A percentile compares a stretch with the other conserved stretches of the same genome.
These are phyloP conservation scores for Mustela lutreola DNA, from an alignment of 2,113 vertebrate species.

Conservation along the genomic window DNA sequence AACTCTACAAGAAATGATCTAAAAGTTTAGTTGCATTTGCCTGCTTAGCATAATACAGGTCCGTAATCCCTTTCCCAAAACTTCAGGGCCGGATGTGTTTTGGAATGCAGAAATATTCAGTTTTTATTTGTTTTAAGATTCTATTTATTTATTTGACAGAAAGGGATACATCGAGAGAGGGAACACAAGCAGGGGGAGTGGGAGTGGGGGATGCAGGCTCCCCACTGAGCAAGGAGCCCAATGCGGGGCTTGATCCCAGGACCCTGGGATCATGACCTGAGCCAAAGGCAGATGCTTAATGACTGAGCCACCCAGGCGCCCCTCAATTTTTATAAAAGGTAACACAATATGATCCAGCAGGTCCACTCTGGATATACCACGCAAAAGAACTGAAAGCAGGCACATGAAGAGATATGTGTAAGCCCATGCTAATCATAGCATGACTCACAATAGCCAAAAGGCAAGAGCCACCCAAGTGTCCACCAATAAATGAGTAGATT, in stretches of 20 bases:
- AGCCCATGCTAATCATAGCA: neutral
- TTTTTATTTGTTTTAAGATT: neutral
- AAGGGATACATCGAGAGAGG: too few species aligned
- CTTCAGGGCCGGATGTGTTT: neutral
- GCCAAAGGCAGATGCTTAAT: too few species aligned
- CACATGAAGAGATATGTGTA: neutral
- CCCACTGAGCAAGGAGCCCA: too few species aligned
- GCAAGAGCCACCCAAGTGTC: neutral
- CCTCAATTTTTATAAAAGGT: neutral
- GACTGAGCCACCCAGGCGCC: too few species aligned
- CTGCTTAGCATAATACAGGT: neutral
- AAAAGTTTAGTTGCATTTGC: neutral
- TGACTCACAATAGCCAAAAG: neutral
- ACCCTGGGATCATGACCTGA: too few species aligned
- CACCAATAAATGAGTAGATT: neutral
- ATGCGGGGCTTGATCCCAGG: too few species aligned
- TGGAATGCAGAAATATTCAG: neutral
- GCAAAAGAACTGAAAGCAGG: neutral
- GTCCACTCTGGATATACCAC: neutral
- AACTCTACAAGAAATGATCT: neutral
- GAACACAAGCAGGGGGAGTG: too few species aligned
- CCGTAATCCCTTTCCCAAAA: neutral
- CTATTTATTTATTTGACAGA: too few species aligned
- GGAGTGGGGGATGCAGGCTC: too few species aligned
- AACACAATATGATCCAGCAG: neutral